These are phyloP conservation scores for Drosophila mimetica DNA, from an alignment of 2,888 invertebrate species.

Conservation along the genomic window DNA sequence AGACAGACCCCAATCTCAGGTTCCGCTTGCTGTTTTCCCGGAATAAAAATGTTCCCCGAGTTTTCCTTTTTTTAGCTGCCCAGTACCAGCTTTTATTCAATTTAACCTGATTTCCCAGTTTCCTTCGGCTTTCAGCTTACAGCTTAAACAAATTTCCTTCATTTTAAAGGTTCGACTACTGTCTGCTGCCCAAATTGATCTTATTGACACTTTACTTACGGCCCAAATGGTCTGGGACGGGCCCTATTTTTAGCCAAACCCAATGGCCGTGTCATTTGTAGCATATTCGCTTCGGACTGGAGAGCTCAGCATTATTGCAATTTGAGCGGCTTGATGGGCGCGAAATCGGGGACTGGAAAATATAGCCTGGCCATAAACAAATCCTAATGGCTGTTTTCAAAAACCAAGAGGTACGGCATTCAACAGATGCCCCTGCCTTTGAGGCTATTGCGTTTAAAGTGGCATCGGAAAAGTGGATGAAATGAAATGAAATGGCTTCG, in stretches of 20 bases:
- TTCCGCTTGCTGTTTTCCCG: constrained; percentile 23
- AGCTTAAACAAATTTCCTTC: constrained; percentile 64
- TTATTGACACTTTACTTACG: constrained; percentile 70
- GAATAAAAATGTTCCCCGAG: constrained; percentile 15
- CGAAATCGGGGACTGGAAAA: constrained; percentile 44
- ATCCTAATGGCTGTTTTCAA: constrained; percentile 25
- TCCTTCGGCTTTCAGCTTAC: constrained; percentile 2
- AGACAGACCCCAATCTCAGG: constrained; percentile 28
- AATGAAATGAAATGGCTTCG: constrained; percentile 10
- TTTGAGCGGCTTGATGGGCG: constrained; percentile 42
- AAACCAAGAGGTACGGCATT: constrained; percentile 7
- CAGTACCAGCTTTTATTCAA: constrained; percentile 56
- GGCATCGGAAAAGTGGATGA: constrained; percentile 4
- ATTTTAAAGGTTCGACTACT: constrained; percentile 41
- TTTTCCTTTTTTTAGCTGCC: constrained; percentile 19
- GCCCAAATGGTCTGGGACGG: constrained; percentile 56
- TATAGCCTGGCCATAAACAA: constrained; percentile 43
- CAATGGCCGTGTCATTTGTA: constrained; percentile 72
- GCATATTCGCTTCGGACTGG: constrained; percentile 32
- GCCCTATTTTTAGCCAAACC: constrained; percentile 25
- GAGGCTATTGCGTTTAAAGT: not conserved
- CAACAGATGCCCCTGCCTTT: constrained; percentile 52
- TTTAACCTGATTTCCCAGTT: constrained; percentile 49
- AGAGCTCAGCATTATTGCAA: constrained; percentile 46
- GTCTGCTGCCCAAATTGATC: constrained; percentile 64